phyloP scores from a whole-genome alignment of 2,888 invertebrate genomes.

The Mesochorus sp. region DNA sequence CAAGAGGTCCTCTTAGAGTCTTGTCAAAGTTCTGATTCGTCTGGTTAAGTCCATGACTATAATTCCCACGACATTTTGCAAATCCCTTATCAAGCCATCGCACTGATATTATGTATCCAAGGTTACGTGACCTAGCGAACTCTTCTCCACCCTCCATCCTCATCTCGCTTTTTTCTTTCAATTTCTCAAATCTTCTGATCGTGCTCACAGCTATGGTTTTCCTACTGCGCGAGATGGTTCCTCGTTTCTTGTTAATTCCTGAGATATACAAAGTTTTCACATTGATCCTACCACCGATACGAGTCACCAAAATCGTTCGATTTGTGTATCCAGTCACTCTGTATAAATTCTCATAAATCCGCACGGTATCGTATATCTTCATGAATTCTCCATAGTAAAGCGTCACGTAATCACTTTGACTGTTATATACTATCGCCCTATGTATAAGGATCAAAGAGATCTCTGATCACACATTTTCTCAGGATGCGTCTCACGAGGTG shows the following conservation, averaged over 20 bases:
- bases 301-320: not conserved
- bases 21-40: not conserved
- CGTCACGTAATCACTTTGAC: not conserved
- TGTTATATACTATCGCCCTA: not conserved
- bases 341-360: not conserved
- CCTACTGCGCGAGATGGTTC: not conserved
- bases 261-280: not conserved
- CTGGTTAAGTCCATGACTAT: not conserved
- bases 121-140: no score
- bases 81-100: not conserved
- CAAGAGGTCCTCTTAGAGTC: not conserved
- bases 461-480: not conserved
- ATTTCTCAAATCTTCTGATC: not conserved
- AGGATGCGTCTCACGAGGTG: not conserved
- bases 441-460: no score
- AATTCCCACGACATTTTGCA: not conserved
- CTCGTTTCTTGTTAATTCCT: constrained; percentile 4
- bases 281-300: not conserved
- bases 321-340: not conserved
- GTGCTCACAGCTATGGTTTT: not conserved
- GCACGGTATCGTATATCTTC: not conserved
- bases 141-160: not conserved
- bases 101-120: no score
- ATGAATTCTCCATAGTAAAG: not conserved
- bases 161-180: no score